Conservation (phyloP, 1,140 invertebrate species). For the Diabrotica undecimpunctata region DNA sequence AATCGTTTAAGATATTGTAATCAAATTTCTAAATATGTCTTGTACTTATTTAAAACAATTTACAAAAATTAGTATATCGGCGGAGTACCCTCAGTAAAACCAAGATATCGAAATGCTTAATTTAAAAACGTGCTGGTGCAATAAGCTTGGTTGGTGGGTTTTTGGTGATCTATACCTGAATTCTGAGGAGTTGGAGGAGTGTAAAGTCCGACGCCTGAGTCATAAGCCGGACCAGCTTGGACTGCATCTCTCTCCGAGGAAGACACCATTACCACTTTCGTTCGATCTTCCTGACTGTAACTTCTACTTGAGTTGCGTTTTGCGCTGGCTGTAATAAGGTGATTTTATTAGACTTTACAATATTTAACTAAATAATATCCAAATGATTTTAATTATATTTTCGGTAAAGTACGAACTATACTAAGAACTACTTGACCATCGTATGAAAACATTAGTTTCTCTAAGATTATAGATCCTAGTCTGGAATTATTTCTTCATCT, state of each 20-base stretch:
- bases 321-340: slow-evolving; percentile 35
- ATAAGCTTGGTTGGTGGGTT: neutral
- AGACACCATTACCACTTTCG: slow-evolving; percentile 34
- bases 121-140: neutral
- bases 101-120: neutral
- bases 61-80: neutral
- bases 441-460: no score
- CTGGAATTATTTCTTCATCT: no score
- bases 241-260: slow-evolving; percentile 25
- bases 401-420: no score
- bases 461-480: no score
- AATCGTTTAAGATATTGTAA: no score
- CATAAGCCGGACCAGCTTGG: slow-evolving; percentile 18
- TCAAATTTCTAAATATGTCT: no score
- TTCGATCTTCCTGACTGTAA: slow-evolving; percentile 32
- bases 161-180: slow-evolving; percentile 33
- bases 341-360: neutral
- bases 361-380: neutral
- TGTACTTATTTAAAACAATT: no score
- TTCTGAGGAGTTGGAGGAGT: slow-evolving; percentile 32
- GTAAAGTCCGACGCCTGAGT: slow-evolving; percentile 35
- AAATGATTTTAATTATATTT: no score
- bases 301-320: slow-evolving; percentile 37
- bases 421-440: no score
- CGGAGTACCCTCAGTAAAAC: neutral